Percentiles rank a stretch among this genome's conserved stretches.
These are phyloP conservation scores for Cyrtonyx montezumae DNA, from an alignment of 2,113 vertebrate genomes.

Conservation along the genomic window DNA sequence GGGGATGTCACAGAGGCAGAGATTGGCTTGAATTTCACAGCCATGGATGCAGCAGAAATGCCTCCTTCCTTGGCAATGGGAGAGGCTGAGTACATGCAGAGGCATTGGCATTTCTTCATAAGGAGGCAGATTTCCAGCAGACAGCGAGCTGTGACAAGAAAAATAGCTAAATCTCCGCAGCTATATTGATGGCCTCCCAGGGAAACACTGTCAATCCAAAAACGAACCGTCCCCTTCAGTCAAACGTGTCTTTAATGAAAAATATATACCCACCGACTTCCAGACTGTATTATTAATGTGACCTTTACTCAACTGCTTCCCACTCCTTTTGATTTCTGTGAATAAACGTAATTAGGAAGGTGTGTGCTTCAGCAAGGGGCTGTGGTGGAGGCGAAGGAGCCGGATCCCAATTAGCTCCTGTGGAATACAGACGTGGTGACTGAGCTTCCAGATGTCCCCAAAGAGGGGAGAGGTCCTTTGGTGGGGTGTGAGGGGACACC, in stretches of 20 bases:
- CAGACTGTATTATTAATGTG: constrained; percentile 67
- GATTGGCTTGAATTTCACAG: not conserved
- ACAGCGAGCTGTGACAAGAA: constrained; percentile 56
- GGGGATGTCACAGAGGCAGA: not conserved
- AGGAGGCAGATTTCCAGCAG: constrained; percentile 28
- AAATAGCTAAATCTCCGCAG: not conserved
- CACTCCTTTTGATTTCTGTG: constrained; percentile 60
- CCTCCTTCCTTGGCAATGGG: not conserved
- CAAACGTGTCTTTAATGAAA: constrained; percentile 65
- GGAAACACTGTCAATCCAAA: constrained; percentile 51
- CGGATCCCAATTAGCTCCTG: constrained; percentile 82
- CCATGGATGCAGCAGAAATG: not conserved
- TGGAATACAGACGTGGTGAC: constrained; percentile 11
- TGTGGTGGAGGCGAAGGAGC: not conserved
- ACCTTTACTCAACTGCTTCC: constrained; percentile 64
- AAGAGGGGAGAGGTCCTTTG: not conserved
- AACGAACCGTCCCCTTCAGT: constrained; percentile 46
- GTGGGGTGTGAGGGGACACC: not conserved
- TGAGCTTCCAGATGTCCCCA: not conserved
- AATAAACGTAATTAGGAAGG: constrained; percentile 67
- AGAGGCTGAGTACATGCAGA: not conserved
- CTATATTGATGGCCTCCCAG: constrained; percentile 24
- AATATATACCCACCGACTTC: constrained; percentile 58
- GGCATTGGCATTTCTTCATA: not conserved
- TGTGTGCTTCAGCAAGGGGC: not conserved